Base-by-base conservation (phyloP, 2,888 invertebrate genomes). In the Zhuqinia jingwanae region DNA sequence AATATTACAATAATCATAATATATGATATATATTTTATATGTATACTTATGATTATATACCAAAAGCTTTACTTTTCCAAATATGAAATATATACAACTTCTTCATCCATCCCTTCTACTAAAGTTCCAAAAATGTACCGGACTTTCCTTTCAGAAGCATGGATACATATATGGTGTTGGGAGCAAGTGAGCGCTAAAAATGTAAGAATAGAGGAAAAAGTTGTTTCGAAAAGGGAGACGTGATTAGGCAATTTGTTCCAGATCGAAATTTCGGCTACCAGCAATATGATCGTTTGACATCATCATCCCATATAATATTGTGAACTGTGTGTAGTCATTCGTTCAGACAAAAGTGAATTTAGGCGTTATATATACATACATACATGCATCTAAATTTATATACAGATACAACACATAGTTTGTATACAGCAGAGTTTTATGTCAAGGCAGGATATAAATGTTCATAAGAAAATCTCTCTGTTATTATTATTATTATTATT, bases 191-290 rank as follows among this genome's bases (percentile, higher is more conserved):
- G n/a, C 13, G 58, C 65, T 36, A 30, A 45, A 45, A 77, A n/a
- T n/a, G 27, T 47, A 60, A 45, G 47, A 36, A 36, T 36, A 36
- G 53, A n/a, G 65, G 76, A 65, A 77, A 79, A 77, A 65, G 79
- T 65, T 53, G 22, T 6, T n/a, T 70, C 70, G 47, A 70, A 60
- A 58, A 58, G 8, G 79, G 60, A 56, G 82, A 82, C 82, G 63
- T 82, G 82, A 82, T 82, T 82, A 75, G 73, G 82, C 82, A 82
- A 82, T 82, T 82, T 82, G 82, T 82, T 82, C 75, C 82, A 82
- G 73, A 82, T 75, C 75, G 60, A 75, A 82, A 82, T 82, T n/a
- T 82, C 63, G 58, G 42, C 70, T 30, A 58, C 56, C 36, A 45
- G 42, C 70, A 70, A 70, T 47, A 70, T 17, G 25, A 70, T 47